Base-by-base conservation (phyloP, 2,113 vertebrate species). In the Jacana jacana region DNA sequence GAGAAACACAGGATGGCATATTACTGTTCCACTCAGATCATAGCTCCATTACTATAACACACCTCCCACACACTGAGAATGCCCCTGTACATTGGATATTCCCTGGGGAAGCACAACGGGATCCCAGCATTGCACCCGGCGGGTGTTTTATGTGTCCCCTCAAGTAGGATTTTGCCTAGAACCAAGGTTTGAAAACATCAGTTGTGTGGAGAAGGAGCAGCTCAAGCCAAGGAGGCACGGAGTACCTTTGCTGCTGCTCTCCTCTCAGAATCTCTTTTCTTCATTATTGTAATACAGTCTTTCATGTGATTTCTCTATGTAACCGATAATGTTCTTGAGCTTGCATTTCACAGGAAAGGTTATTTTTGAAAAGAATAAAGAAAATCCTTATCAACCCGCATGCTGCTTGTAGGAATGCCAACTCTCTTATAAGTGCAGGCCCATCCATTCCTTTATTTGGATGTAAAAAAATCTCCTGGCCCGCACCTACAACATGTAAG, bases 341-440 rank as follows among this genome's bases (percentile, higher is more conserved):
- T 81, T 94, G 95, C 90, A 76, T 97, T 96, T 97, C 95, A 95
- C 80, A 93, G 93, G 82, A 95, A 94, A 95, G 93, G 95, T 97
- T 95, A 96, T 94, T 96, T 95, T 76, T 92, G 92, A 96, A 96
- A 93, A 97, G 95, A 96, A 96, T 93, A 96, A 96, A 97, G 94
- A 96, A 94, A 97, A 96, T 86, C 83, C 93, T 96, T 96, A 96
- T 96, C 96, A 97, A 90, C 77, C 93, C 69, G 52, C 91, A 84
- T 1, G 86, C 92, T 92, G 95, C 81, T 69, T 96, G 93, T 92
- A 94, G 95, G 91, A 96, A 96, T 94, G 93, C 95, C 91, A 96
- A 65, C 88, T 93, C 93, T 88, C 88, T 95, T 81, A 52, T 44
- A 96, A 92, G 90, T 86, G 65, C 72, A 84, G 90, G 61, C 65